Evolutionary conservation across 2,113 vertebrate species (phyloP), one percentile per base, ranked within the genome.

Genomic region (Cyanoramphus novaezelandiae): DNA sequence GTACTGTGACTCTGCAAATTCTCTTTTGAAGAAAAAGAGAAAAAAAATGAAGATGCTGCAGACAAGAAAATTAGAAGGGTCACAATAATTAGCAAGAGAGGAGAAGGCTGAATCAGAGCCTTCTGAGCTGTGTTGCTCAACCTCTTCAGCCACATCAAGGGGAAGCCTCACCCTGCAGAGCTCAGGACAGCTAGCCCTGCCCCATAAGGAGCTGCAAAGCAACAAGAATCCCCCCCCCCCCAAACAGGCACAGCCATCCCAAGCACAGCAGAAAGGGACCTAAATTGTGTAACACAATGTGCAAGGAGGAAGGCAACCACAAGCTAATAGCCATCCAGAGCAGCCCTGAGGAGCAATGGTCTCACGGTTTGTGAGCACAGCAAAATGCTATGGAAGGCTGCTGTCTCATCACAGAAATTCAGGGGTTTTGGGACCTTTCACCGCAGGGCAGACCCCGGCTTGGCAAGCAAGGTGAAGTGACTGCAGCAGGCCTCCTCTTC

Each of bases 21-120:
- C 8, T 31, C 37, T 69, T 53, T n/a, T 37, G 37, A 46, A 57
- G 24, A 5, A 1, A 11, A 12, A 16, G 33, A 33, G 9, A 27
- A 11, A 59, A n/a, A 37, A 41, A 27, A 84, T 63, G 31, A 79
- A 78, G 69, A 84, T 50, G 62, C 47, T 55, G 25, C 4, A 14
- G 86, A 77, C 21, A 33, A 91, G 65, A 95, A 92, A 96, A 96
- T 91, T 70, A 94, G 53, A 89, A 95, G 79, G 91, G 75, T 89
- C 82, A 81, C n/a, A 62, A 4, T 27, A 82, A 89, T 72, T 75
- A 23, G 21, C 18, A 53, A 67, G 78, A 90, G 64, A 95, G 67
- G 55, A 80, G 65, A 71, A 87, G 47, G 77, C 72, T 94, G 83
- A 97, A 93, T 94, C 90, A 94, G 87, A 89, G 50, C 92, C 82